Conservation (phyloP, 2,797 vertebrate species). For the Hylomyscus alleni region DNA sequence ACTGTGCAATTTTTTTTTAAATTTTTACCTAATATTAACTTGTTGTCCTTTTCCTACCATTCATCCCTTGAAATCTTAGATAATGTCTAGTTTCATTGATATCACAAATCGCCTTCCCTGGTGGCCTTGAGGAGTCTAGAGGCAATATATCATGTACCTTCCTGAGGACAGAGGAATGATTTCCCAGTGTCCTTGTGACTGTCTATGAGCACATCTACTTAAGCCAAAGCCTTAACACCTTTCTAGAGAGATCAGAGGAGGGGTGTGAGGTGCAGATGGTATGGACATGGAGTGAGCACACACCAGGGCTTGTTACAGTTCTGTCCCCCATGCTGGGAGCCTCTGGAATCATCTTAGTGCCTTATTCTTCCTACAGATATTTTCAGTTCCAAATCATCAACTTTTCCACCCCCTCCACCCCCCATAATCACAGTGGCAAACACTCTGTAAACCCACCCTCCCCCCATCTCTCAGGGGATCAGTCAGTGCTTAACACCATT, state of each 20-base stretch:
- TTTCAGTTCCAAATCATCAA: neutral
- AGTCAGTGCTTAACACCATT: neutral
- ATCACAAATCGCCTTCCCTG: neutral
- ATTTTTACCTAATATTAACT: neutral
- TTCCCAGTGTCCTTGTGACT: neutral
- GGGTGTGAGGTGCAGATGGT: neutral
- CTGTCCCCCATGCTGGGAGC: neutral
- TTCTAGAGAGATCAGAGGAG: neutral
- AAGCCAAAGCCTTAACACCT: neutral
- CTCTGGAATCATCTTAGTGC: neutral
- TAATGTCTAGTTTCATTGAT: conserved; percentile 16
- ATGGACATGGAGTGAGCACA: neutral
- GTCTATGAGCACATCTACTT: neutral
- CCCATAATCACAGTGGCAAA: neutral
- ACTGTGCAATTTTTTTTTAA: neutral
- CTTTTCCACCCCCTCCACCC: neutral
- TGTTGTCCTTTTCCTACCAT: neutral
- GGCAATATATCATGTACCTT: neutral
- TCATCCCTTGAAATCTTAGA: conserved; percentile 1
- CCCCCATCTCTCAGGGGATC: neutral
- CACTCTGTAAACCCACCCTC: neutral
- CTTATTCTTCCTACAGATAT: neutral
- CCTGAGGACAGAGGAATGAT: neutral
- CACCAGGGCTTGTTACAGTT: neutral
- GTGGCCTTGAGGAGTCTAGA: neutral